Percentiles rank a stretch among this genome's conserved stretches.
Evolutionary conservation across 2,888 invertebrate species (phyloP).

Genomic region (Aproaerema taeniolella): DNA sequence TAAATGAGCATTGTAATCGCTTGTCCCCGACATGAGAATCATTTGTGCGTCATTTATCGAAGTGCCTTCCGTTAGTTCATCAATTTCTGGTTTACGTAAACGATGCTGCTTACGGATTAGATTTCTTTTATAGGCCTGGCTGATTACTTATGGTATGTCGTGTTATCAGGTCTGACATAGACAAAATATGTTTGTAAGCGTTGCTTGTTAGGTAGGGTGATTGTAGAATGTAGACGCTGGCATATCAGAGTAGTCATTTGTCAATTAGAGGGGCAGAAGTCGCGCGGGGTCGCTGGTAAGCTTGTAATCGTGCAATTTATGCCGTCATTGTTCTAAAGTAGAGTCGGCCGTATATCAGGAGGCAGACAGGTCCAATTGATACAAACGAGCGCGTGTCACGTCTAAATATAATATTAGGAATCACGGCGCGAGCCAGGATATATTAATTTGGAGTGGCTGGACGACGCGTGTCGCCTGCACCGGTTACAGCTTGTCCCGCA

Average conservation of each 20-base stretch:
- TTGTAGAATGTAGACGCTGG: conserved; percentile 42
- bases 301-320: conserved; percentile 72
- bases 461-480: conserved; percentile 40
- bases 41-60: conserved; percentile 54
- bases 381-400: conserved; percentile 77
- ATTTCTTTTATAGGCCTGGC: conserved; percentile 14
- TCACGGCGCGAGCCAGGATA: conserved; percentile 78
- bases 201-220: neutral
- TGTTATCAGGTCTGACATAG: conserved; percentile 1
- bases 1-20: conserved; percentile 63
- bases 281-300: conserved; percentile 52
- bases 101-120: conserved; percentile 17
- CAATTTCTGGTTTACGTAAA: conserved; percentile 36
- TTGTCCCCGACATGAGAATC: conserved; percentile 50
- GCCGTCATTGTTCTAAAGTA: conserved; percentile 76
- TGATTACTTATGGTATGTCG: neutral
- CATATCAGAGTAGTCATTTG: conserved; percentile 58
- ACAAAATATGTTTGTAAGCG: too few species aligned
- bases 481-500: conserved; percentile 22
- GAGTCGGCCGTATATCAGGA: conserved; percentile 73
- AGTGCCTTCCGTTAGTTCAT: conserved; percentile 33
- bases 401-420: conserved; percentile 79
- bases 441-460: conserved; percentile 72
- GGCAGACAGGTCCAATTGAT: conserved; percentile 74
- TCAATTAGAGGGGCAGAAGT: conserved; percentile 50